Evolutionary conservation across 2,888 invertebrate genomes (phyloP), one percentile per base, ranked within the genome.

Genomic region (Drosophila mercatorum): DNA sequence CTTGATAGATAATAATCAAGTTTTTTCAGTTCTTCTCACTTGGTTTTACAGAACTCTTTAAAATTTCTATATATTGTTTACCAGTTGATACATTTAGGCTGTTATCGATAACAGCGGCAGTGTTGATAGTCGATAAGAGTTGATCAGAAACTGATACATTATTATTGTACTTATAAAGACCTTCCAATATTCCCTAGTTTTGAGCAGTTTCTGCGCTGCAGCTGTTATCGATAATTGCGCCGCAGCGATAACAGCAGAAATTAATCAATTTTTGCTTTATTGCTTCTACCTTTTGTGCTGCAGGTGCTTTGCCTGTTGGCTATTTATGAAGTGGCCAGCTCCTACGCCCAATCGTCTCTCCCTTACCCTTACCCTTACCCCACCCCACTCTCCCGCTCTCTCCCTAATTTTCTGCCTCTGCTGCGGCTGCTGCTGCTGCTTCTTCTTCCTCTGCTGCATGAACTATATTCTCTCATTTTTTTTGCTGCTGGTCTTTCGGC

Each of bases 241-340:
- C 34, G 38, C 53, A 49, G 57, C 60, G 64, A 62, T 26, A 47
- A 7, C 36, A 14, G 3, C 3, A 0, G 12, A 61, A 62, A 62
- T 75, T 68, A 61, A 66, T 71, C 62, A 71, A 61, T 26, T 61
- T 51, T 64, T 26, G 14, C 17, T 40, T 34, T 56, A 2, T 43
- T 1, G 28, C 59, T 62, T 58, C 64, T 68, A 10, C 22, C 2
- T 22, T 22, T n/a, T n/a, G n/a, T n/a, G 43, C 31, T 31, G 7
- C 64, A 67, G 56, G 47, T 75, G 64, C 68, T 55, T 52, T 65
- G n/a, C 36, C 59, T n/a, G 41, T 61, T 63, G 52, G 22, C 59
- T 78, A 63, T 78, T 76, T 77, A 72, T 77, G 73, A 78, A 68
- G 46, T 68, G 63, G 12, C 10, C 46, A 44, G 3, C 22, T 46